These are phyloP conservation scores for Xestia c-nigrum DNA, from an alignment of 2,888 invertebrate genomes.

Conservation along the genomic window DNA sequence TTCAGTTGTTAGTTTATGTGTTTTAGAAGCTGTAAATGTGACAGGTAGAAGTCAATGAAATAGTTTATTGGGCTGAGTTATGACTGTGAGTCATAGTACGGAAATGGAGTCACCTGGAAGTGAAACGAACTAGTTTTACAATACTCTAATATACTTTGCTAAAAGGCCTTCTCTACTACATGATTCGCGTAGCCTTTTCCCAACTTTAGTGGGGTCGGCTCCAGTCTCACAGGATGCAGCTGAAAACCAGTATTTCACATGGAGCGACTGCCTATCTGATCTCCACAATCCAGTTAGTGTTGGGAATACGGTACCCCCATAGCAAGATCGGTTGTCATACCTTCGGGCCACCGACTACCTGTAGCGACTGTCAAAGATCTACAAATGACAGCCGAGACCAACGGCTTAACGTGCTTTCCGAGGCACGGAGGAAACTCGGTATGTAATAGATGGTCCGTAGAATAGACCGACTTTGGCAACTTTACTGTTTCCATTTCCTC, in stretches of 20 bases:
- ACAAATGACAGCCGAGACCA: too few relatives aligned
- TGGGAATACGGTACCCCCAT: not conserved
- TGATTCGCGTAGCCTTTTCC: not conserved
- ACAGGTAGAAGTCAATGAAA: slow-evolving; percentile 55
- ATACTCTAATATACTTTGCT: not conserved
- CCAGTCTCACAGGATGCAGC: not conserved
- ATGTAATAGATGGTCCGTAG: too few relatives aligned
- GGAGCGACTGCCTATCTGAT: not conserved
- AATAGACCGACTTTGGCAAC: too few relatives aligned
- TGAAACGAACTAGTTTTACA: not conserved
- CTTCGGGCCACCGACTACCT: not conserved
- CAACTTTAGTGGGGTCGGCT: not conserved
- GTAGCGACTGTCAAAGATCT: not conserved
- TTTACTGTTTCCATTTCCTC: not conserved
- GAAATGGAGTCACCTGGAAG: not conserved
- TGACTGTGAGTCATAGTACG: slow-evolving; percentile 22
- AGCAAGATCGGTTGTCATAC: not conserved
- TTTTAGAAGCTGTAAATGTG: slow-evolving; percentile 57
- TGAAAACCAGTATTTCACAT: not conserved
- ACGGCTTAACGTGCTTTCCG: not conserved
- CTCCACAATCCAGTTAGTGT: not conserved
- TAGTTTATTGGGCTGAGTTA: slow-evolving; percentile 25
- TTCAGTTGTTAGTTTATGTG: slow-evolving; percentile 49
- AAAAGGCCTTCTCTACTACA: not conserved
- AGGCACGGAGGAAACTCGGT: not conserved